Evolutionary conservation across 2,113 vertebrate genomes (phyloP).

Genomic region (Microcebus murinus): DNA sequence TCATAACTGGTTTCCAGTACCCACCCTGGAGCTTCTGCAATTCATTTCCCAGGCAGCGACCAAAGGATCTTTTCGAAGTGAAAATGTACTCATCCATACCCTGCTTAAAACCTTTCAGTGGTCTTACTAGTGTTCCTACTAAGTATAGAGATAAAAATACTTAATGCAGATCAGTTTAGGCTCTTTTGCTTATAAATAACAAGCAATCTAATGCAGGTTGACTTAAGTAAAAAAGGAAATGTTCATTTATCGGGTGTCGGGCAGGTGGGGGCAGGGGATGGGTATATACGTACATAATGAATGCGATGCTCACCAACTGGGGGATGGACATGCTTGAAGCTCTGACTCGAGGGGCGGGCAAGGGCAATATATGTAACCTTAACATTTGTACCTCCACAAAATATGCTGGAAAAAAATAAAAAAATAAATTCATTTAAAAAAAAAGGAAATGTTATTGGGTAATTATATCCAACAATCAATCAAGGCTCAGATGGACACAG

Average conservation of each 20-base stretch:
- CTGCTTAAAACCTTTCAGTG: not conserved
- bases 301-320: too few relatives aligned
- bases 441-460: not conserved
- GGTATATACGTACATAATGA: too few relatives aligned
- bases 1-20: not conserved
- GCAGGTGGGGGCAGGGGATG: too few relatives aligned
- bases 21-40: not conserved
- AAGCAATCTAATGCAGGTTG: not conserved
- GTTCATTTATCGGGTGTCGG: not conserved
- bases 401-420: too few relatives aligned
- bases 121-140: not conserved
- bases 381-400: too few relatives aligned
- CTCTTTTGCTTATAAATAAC: not conserved
- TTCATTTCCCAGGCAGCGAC: not conserved
- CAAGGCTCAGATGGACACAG: not conserved
- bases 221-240: not conserved
- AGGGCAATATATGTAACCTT: too few relatives aligned
- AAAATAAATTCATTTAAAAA: not conserved
- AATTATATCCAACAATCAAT: not conserved
- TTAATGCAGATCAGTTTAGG: not conserved
- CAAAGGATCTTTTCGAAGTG: not conserved
- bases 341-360: fast-evolving
- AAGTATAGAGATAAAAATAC: not conserved
- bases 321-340: too few relatives aligned
- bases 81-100: not conserved